Evolutionary conservation across 2,797 vertebrate species (phyloP).

Genomic region (Argentina silus): DNA sequence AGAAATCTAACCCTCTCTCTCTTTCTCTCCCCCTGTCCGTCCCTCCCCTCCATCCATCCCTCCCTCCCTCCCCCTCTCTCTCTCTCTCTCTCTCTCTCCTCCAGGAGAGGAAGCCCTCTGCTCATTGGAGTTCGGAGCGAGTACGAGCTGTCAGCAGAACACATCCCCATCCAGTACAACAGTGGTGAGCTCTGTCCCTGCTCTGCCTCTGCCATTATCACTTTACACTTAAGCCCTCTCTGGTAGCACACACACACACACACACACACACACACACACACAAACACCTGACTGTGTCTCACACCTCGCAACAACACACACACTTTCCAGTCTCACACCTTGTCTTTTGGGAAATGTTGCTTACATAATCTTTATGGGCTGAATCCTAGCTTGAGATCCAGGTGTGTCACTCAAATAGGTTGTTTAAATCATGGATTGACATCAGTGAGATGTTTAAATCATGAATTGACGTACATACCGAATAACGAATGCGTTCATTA

Average conservation of each 20-base stretch:
- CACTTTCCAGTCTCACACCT: no score
- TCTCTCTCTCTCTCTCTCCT: constrained; percentile 16
- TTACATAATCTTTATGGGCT: no score
- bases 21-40: constrained; percentile 26
- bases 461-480: background rate
- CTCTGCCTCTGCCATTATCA: constrained; percentile 27
- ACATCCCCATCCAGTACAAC: constrained; percentile 90
- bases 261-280: background rate
- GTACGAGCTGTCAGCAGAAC: constrained; percentile 87
- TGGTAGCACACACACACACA: background rate
- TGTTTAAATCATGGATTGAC: no score
- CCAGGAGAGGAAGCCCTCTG: constrained; percentile 93
- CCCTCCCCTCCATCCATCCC: background rate
- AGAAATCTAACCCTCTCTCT: background rate
- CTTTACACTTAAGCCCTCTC: constrained; percentile 17
- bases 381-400: no score
- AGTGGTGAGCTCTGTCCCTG: constrained; percentile 79
- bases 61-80: constrained; percentile 2
- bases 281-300: constrained; percentile 4
- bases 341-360: no score
- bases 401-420: no score
- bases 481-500: background rate
- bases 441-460: background rate
- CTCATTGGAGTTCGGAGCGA: constrained; percentile 93
- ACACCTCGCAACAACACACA: no score